phyloP scores from a whole-genome alignment of 2,888 invertebrate species.

The Leptopterna dolabrata region DNA sequence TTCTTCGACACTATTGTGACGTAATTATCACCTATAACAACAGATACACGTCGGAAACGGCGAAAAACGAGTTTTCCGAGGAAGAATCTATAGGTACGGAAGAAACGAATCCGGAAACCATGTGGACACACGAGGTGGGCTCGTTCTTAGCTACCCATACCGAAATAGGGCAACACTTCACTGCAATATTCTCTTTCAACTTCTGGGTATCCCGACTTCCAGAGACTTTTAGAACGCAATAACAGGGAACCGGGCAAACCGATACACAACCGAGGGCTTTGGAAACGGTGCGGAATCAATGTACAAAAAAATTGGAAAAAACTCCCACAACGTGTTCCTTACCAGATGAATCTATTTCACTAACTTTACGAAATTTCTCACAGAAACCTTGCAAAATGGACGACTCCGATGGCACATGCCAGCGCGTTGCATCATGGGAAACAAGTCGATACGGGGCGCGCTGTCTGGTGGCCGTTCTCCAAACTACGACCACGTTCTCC shows the following conservation, averaged over 20 bases:
- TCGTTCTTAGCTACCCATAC: constrained; percentile 57
- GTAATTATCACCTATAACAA: constrained; percentile 58
- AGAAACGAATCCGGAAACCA: constrained; percentile 68
- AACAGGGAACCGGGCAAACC: not conserved
- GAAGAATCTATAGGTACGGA: constrained; percentile 23
- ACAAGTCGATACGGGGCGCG: constrained; percentile 33
- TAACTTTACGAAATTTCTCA: constrained; percentile 75
- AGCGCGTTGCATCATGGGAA: constrained; percentile 71
- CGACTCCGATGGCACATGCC: constrained; percentile 77
- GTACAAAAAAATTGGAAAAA: constrained; percentile 30
- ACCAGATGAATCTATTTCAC: constrained; percentile 72
- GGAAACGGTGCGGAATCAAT: not conserved
- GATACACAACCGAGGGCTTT: not conserved
- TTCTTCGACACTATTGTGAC: constrained; percentile 56
- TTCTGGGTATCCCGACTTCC: not conserved
- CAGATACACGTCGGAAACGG: constrained; percentile 43
- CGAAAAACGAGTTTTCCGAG: constrained; percentile 40
- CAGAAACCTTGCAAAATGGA: constrained; percentile 77
- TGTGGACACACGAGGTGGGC: constrained; percentile 66
- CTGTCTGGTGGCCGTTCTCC: constrained; percentile 24
- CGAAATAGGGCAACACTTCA: constrained; percentile 60
- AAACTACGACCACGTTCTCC: not conserved
- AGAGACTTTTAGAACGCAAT: not conserved
- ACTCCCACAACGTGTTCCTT: constrained; percentile 66
- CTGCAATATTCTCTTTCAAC: constrained; percentile 56